phyloP scores from a whole-genome alignment of 1,140 invertebrate species.

The Nephila pilipes region DNA sequence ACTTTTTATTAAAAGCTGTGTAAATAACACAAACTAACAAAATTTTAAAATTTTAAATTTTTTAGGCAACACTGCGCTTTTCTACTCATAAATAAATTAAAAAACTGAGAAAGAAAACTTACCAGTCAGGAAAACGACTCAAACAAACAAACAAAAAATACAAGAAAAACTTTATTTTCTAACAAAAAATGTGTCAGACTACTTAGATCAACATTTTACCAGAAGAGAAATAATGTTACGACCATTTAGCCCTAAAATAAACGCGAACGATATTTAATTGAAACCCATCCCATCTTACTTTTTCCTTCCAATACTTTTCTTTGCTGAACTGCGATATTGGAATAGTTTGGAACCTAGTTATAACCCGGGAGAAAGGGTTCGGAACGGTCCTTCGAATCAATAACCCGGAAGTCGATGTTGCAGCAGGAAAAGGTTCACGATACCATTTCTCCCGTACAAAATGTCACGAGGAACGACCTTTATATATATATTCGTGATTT shows the following conservation, averaged over 20 bases:
- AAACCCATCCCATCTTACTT: background rate
- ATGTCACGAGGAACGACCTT: conserved; percentile 10
- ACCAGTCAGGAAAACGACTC: no score
- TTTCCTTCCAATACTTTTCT: conserved; percentile 30
- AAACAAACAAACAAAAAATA: background rate
- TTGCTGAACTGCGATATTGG: background rate
- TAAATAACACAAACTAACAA: no score
- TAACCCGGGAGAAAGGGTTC: background rate
- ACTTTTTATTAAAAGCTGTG: no score
- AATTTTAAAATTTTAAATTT: no score
- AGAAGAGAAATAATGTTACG: background rate
- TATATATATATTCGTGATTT: conserved; percentile 8
- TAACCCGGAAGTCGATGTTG: conserved; percentile 28
- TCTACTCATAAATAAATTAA: no score
- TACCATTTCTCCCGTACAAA: background rate
- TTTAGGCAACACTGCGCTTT: no score
- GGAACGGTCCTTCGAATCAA: conserved; percentile 9
- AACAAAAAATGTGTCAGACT: background rate
- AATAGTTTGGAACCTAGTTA: conserved; percentile 8
- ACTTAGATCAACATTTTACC: background rate
- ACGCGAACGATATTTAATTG: background rate
- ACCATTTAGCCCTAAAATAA: background rate
- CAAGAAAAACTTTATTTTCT: background rate
- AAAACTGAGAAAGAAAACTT: no score
- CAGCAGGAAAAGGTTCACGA: background rate